A percentile compares a stretch with the other conserved stretches of the same genome.
Evolutionary conservation across 2,113 vertebrate genomes (phyloP).

Genomic region (Numida meleagris): DNA sequence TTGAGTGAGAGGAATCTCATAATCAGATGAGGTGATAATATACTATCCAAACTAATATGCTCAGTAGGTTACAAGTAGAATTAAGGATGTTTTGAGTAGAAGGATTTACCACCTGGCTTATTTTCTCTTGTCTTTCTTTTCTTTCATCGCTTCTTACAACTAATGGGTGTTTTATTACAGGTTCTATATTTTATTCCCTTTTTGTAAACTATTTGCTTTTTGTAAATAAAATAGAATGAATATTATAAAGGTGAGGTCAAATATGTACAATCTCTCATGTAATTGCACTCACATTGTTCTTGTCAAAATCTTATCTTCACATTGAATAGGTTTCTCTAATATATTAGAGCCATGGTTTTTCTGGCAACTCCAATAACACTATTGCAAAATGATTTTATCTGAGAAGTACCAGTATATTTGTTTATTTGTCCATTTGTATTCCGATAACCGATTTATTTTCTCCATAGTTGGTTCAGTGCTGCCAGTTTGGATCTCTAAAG

Average conservation of each 20-base stretch:
- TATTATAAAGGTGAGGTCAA: neutral
- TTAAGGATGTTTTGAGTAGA: neutral
- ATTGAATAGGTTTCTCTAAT: neutral
- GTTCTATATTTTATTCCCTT: neutral
- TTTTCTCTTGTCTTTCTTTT: neutral
- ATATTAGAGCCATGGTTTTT: neutral
- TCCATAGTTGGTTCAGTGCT: neutral
- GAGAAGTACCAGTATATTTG: neutral
- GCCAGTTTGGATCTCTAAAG: neutral
- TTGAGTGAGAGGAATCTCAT: neutral
- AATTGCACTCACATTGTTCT: neutral
- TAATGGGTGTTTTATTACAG: neutral
- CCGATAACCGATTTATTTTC: neutral
- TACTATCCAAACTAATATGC: neutral
- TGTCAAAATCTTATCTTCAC: constrained; percentile 1
- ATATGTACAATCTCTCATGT: neutral
- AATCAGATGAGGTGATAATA: neutral
- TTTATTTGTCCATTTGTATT: constrained; percentile 28
- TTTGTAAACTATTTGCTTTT: neutral
- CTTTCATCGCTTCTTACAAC: neutral
- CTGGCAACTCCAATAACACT: neutral
- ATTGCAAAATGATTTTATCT: neutral
- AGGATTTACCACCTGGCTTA: neutral
- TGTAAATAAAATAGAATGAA: neutral
- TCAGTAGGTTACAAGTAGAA: neutral